Conservation (phyloP, 2,113 vertebrate species). For the Cinclus cinclus region DNA sequence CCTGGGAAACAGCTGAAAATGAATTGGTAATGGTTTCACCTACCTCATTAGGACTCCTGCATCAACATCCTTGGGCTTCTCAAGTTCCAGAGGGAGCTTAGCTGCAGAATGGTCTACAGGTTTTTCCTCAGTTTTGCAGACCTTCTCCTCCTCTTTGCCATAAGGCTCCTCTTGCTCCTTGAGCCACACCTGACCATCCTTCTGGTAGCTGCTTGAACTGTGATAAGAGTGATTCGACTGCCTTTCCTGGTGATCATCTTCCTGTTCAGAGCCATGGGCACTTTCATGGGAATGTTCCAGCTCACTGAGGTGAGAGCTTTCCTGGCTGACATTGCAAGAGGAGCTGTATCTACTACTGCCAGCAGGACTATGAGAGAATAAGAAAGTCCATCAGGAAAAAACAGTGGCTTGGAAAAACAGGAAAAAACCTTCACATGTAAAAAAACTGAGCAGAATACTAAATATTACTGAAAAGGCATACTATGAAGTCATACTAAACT, state of each 20-base stretch:
- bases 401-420: neutral
- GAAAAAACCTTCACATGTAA: neutral
- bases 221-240: slow-evolving; percentile 80
- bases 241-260: slow-evolving; percentile 80
- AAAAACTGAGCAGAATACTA: neutral
- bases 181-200: slow-evolving; percentile 67
- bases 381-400: neutral
- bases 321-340: slow-evolving; percentile 94
- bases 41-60: slow-evolving; percentile 62
- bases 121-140: slow-evolving; percentile 29
- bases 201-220: slow-evolving; percentile 71
- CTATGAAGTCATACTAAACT: neutral
- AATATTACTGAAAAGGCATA: neutral
- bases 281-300: slow-evolving; percentile 84
- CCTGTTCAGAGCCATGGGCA: slow-evolving; percentile 74
- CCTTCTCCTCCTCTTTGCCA: slow-evolving; percentile 27
- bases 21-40: neutral
- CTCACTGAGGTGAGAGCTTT: slow-evolving; percentile 92
- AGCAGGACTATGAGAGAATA: slow-evolving; percentile 81
- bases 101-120: neutral
- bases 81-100: slow-evolving; percentile 39
- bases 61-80: slow-evolving; percentile 56
- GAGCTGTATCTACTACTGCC: slow-evolving; percentile 92
- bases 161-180: slow-evolving; percentile 55
- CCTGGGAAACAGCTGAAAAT: neutral